A percentile compares a stretch with the other conserved stretches of the same genome.
Evolutionary conservation across 1,140 invertebrate species (phyloP).

Genomic region (Coelopa frigida): DNA sequence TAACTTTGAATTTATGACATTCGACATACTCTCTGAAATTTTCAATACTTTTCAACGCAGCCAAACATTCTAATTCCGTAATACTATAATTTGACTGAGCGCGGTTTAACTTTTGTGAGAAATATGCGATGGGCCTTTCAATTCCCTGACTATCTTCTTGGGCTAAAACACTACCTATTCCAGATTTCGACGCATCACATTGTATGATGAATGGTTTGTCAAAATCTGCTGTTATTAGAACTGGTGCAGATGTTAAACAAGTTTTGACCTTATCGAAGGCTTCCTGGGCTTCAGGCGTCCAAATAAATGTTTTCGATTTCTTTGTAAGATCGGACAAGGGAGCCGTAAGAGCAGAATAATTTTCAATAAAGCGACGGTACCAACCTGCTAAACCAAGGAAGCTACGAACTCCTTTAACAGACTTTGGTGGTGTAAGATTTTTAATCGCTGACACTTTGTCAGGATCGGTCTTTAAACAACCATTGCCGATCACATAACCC

Average conservation of each 20-base stretch:
- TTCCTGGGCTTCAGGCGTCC: neutral
- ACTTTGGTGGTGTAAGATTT: neutral
- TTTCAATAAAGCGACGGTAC: slow-evolving; percentile 35
- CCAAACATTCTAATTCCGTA: slow-evolving; percentile 9
- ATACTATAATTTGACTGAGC: slow-evolving; percentile 10
- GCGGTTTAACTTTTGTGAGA: slow-evolving; percentile 5
- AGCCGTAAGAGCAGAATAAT: slow-evolving; percentile 26
- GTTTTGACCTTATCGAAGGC: slow-evolving; percentile 7
- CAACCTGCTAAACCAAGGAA: slow-evolving; percentile 25
- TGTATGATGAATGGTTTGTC: slow-evolving; percentile 15
- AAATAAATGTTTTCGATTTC: slow-evolving; percentile 18
- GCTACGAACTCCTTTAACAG: neutral
- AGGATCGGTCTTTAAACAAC: slow-evolving; percentile 2
- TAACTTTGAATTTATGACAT: slow-evolving; percentile 2
- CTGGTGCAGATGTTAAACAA: slow-evolving; percentile 14
- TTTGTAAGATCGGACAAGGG: slow-evolving; percentile 32
- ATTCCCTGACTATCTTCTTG: slow-evolving; percentile 13
- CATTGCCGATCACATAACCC: slow-evolving; percentile 8
- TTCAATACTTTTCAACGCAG: slow-evolving; percentile 1
- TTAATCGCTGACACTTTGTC: slow-evolving; percentile 5
- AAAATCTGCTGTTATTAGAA: slow-evolving; percentile 27
- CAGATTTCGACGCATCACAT: slow-evolving; percentile 9
- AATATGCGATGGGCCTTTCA: slow-evolving; percentile 13
- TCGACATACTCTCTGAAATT: slow-evolving; percentile 7
- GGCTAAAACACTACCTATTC: slow-evolving; percentile 15